Conservation (phyloP, 1,140 invertebrate species). For the Zelostemma sp. region DNA sequence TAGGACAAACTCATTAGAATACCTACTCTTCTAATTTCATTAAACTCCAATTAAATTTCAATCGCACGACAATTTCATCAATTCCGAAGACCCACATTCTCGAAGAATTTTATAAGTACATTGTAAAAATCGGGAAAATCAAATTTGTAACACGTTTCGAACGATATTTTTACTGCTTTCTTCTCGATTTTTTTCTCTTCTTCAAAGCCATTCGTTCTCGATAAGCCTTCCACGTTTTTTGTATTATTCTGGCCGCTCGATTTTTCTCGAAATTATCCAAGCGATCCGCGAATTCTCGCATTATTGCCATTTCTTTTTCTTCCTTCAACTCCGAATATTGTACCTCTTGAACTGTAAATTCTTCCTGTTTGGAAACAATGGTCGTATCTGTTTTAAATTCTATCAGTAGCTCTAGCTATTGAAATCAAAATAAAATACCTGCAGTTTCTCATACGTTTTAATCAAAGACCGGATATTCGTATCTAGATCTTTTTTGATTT, state of each 20-base stretch:
- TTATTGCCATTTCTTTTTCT: slow-evolving; percentile 48
- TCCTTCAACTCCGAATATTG: slow-evolving; percentile 46
- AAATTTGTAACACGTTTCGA: not conserved
- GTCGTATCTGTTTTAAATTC: not conserved
- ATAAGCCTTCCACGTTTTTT: slow-evolving; percentile 57
- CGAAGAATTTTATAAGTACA: not conserved
- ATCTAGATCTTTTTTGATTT: slow-evolving; percentile 38
- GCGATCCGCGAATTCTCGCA: slow-evolving; percentile 41
- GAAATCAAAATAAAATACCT: slow-evolving; percentile 26
- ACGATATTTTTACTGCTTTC: slow-evolving; percentile 34
- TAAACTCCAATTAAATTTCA: not conserved
- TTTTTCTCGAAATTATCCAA: slow-evolving; percentile 54
- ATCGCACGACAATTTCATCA: not conserved
- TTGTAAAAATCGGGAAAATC: no score
- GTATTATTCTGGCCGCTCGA: slow-evolving; percentile 58
- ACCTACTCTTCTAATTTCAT: not conserved
- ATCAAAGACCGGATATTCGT: slow-evolving; percentile 24
- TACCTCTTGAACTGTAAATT: slow-evolving; percentile 39
- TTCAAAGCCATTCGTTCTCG: slow-evolving; percentile 29
- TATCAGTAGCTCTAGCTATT: not conserved
- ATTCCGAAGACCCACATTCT: not conserved
- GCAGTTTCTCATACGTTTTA: slow-evolving; percentile 22
- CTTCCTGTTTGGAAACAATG: slow-evolving; percentile 33
- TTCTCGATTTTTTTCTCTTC: no score
- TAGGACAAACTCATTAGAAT: not conserved